Percentiles rank a stretch among this genome's conserved stretches.
Evolutionary conservation across 2,888 invertebrate species (phyloP).

Genomic region (Chesias legatella): DNA sequence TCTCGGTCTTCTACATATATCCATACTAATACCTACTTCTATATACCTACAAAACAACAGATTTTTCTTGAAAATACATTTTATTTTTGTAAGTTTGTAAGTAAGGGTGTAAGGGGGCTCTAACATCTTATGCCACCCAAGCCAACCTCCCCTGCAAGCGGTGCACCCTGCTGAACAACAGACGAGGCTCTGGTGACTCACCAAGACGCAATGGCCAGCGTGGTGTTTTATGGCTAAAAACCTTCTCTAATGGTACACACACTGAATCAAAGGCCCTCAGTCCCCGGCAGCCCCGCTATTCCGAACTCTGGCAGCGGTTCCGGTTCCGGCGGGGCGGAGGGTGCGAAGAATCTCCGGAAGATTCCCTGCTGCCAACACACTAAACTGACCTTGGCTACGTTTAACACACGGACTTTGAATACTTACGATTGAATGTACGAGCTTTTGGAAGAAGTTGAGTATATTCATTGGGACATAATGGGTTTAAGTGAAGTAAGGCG

Average conservation of each 20-base stretch:
- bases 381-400: conserved; percentile 9
- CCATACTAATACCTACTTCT: too few species aligned
- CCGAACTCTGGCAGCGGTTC: conserved; percentile 19
- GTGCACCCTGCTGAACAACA: too few species aligned
- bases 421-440: neutral
- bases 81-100: too few species aligned
- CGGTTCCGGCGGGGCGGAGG: conserved; percentile 19
- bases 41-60: too few species aligned
- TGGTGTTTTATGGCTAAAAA: conserved; percentile 3
- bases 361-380: too few species aligned
- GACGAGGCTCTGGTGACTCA: too few species aligned
- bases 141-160: too few species aligned
- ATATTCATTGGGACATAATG: neutral
- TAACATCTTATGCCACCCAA: too few species aligned
- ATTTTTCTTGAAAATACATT: too few species aligned
- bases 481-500: conserved; percentile 1
- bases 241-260: conserved; percentile 4
- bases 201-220: too few species aligned
- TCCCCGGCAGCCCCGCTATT: conserved; percentile 21
- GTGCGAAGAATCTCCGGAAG: conserved; percentile 24
- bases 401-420: neutral
- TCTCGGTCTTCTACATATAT: too few species aligned
- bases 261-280: conserved; percentile 17
- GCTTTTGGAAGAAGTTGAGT: neutral
- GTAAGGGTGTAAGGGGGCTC: too few species aligned